These are phyloP conservation scores for Drosophila tsacasi DNA, from an alignment of 1,140 invertebrate species.

Conservation along the genomic window DNA sequence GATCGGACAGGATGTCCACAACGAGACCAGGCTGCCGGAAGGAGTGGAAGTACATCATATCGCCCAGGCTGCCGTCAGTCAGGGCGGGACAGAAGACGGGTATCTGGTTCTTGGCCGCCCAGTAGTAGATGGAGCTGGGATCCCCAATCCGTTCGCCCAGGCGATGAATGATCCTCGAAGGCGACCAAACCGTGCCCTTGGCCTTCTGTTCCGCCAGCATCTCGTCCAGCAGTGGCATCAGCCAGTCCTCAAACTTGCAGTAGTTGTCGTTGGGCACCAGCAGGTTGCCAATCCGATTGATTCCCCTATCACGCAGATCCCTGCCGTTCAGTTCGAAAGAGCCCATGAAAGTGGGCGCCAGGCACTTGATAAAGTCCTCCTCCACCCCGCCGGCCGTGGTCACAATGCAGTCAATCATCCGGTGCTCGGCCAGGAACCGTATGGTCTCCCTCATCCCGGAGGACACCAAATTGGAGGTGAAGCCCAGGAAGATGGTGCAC, in stretches of 20 bases:
- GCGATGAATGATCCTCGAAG: constrained; percentile 93
- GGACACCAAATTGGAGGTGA: constrained; percentile 99
- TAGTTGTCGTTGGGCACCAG: constrained; percentile 99
- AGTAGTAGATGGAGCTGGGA: constrained; percentile 97
- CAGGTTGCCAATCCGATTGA: constrained; percentile 99
- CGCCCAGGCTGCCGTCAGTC: constrained; percentile 99
- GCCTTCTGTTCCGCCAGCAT: constrained; percentile 95
- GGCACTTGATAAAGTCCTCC: constrained; percentile 99
- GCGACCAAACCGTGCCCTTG: constrained; percentile 94
- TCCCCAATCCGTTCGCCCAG: constrained; percentile 97
- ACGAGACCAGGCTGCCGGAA: constrained; percentile 96
- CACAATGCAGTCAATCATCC: constrained; percentile 96
- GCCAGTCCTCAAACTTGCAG: constrained; percentile 99
- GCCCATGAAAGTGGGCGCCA: constrained; percentile 95
- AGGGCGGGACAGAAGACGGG: constrained; percentile 99
- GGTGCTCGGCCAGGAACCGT: constrained; percentile 95
- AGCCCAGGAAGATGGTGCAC: constrained; percentile 99
- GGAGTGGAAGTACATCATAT: constrained; percentile 99
- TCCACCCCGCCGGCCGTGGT: constrained; percentile 99
- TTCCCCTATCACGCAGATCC: constrained; percentile 92
- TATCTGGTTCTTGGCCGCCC: constrained; percentile 99
- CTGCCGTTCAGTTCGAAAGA: constrained; percentile 93
- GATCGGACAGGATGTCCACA: constrained; percentile 97
- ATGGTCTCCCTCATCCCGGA: constrained; percentile 97
- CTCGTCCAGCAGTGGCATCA: constrained; percentile 96